Evolutionary conservation across 64 coral and sea anemone species (phyloP), one percentile per base, ranked within the genome.

Genomic region (Astreopora myriophthalma): DNA sequence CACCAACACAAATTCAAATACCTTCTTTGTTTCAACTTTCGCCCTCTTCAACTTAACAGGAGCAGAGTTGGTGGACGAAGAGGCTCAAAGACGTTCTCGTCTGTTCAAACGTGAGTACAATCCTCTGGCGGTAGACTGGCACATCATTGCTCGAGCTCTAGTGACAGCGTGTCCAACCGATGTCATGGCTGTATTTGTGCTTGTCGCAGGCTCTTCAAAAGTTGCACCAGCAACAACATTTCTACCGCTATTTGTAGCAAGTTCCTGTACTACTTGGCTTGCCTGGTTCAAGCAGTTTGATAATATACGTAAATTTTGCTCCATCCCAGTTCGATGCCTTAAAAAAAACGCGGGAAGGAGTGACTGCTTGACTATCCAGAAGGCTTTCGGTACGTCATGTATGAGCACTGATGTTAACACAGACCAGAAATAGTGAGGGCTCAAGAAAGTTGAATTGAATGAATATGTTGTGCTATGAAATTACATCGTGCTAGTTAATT

Each of bases 101-200:
- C 23, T 35, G 34, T 79, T 79, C 38, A 80, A 90, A 57, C 57
- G 32, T 28, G 88, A 79, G 38, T 63, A 80, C 22, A 80, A 57
- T 46, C 88, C 63, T 58, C 74, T 74, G 34, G 71, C 3, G 71
- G 71, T 79, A 19, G 73, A 89, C 48, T 79, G 73, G 48, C 36
- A 16, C 44, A 74, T 57, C 69, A 74, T 88, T 74, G 85, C 42
- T 11, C 73, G 46, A n/a, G 85, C 85, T 88, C 49, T 88, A 73
- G n/a, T 74, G 7, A 88, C 69, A 74, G 69, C 73, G 74, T 75
- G 85, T 23, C 69, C 16, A 2, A 23, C 67, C 35, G 68, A 11
- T 33, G 46, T 51, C 42, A 87, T 87, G 25, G 29, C 68, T 32
- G 39, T 46, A 48, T 52, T 44, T 34, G 85, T 72, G 67, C 64